Base-by-base conservation (phyloP, 2,113 vertebrate species). In the Rhadina sibilatrix region DNA sequence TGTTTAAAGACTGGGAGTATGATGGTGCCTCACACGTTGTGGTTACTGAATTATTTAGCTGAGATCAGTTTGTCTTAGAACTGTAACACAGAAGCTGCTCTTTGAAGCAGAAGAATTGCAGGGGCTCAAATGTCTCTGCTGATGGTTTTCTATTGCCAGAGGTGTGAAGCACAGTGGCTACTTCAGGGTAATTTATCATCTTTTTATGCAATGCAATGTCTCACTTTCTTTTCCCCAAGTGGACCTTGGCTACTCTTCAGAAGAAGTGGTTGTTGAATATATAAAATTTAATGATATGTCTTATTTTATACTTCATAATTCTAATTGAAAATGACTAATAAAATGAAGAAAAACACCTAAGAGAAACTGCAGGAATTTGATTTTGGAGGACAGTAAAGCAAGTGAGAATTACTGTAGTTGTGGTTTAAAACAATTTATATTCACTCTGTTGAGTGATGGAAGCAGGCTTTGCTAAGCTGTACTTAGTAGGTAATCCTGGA, bases 321-420 rank as follows among this genome's bases (percentile, higher is more conserved):
- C 9, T 65, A 42, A 65, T 60, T 60, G 70, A 77, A 92, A 90
- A 83, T 33, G 49, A 83, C 59, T 57, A 42, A 38, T 53, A 11
- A 64, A 64, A 21, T 85, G 69, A 75, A 79, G 44, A 16, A 93
- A 83, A 91, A 91, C 65, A 56, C 15, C 5, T 64, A 21, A 78
- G 57, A 87, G 81, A 89, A 84, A 70, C 54, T 68, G 28, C 57
- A 90, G 57, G 72, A 90, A 77, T 78, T 69, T 93, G 40, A 56
- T 90, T 74, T 82, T 84, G 81, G 37, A 91, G 69, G 59, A 63
- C 50, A 16, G 35, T 96, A 94, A 83, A 53, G 92, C 83, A 94
- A 87, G 68, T 5, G 8, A 47, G 17, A 82, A 68, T 86, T 83
- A 42, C 49, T 76, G 65, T 72, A 40, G 54, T 44, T 93, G 76